Evolutionary conservation across 1,140 invertebrate genomes (phyloP), one percentile per base, ranked within the genome.

Genomic region (Drosophila tropicalis): DNA sequence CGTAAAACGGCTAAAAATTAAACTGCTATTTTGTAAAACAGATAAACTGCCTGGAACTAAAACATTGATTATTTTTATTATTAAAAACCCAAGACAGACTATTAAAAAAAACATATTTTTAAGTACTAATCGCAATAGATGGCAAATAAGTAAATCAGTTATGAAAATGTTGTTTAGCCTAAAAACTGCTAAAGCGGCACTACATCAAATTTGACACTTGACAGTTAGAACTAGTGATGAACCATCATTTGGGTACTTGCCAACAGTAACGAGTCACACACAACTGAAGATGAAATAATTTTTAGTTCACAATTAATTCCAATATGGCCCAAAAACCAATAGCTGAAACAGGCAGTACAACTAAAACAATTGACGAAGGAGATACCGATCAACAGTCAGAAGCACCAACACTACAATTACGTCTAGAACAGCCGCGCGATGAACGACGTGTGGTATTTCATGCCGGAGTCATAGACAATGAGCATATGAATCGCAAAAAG

Each of bases 401-500:
- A 3, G 93, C 95, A 5, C 94, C 94, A 6, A 95, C 96, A 56
- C 93, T 98, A 15, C 93, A 95, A 63, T 92, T 98, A 47, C 95
- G 95, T 55, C 62, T 89, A 13, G 84, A 89, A 15, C 94, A 94
- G 70, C 97, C 96, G 1, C 95, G 95, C 90, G 93, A 94, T 40
- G 94, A 94, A 73, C 96, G 97, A 92, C 95, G 97, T 93, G 97
- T 98, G 3, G 95, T 96, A 77, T 98, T 97, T 96, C 95, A 95
- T 29, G 95, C 95, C 64, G 97, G 96, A 73, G 98, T 97, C 1
- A 96, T 98, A 15, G 97, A 98, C 91, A 98, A 98, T 93, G 97
- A 98, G 93, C 92, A 97, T 90, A 94, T 98, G 95, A 96, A 97
- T 86, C 97, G 96, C 92, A 98, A 97, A 92, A 98, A 98, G 92